Evolutionary conservation across 2,888 invertebrate genomes (phyloP).

Genomic region (Pollenia labialis): DNA sequence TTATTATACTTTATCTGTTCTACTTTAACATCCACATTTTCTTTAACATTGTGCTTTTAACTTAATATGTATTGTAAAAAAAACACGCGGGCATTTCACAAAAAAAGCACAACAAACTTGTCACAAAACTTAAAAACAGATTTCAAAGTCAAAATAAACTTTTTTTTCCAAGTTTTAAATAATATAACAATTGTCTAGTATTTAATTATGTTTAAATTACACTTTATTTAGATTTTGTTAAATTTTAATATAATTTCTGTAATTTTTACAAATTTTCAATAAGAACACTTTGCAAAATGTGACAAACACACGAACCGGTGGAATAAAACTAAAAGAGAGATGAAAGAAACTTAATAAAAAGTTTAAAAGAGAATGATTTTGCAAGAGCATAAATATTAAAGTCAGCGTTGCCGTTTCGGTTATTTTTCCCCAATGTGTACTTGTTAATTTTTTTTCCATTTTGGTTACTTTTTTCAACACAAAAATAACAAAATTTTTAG

Average conservation of each 20-base stretch:
- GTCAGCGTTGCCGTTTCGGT: no score
- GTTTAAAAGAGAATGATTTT: not conserved
- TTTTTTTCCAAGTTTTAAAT: not conserved
- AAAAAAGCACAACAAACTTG: conserved; percentile 11
- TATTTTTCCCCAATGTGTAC: no score
- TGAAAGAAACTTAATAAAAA: conserved; percentile 18
- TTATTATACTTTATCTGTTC: conserved; percentile 41
- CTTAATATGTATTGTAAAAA: conserved; percentile 7
- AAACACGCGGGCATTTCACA: conserved; percentile 66
- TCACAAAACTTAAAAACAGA: not conserved
- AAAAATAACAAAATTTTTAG: no score
- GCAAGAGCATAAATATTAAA: not conserved
- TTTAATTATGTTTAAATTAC: conserved; percentile 5
- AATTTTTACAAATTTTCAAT: conserved; percentile 1
- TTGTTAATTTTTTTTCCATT: no score
- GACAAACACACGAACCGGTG: conserved; percentile 61
- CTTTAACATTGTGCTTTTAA: conserved; percentile 21
- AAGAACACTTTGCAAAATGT: conserved; percentile 43
- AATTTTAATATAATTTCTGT: conserved; percentile 7
- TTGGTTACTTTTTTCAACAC: no score
- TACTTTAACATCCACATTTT: conserved; percentile 3
- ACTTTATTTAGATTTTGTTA: conserved; percentile 20
- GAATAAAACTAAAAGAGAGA: conserved; percentile 62
- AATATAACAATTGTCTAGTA: not conserved
- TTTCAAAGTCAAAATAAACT: not conserved